A percentile compares a stretch with the other conserved stretches of the same genome.
Conservation (phyloP, 2,888 invertebrate genomes). For the Limnephilus marmoratus region DNA sequence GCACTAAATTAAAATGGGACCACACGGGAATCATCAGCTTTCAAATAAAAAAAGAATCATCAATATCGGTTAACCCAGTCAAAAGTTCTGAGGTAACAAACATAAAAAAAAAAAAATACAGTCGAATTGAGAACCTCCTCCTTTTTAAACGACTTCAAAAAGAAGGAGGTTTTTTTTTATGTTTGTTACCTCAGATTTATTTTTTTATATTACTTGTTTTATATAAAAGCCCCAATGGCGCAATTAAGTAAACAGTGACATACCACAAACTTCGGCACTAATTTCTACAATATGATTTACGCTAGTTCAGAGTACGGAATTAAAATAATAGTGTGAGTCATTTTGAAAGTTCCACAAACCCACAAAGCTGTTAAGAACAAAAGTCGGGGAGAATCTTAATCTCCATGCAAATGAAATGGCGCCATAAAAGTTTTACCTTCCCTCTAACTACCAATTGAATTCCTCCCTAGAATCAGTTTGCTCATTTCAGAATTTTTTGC, state of each 20-base stretch:
- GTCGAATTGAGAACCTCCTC: too few relatives aligned
- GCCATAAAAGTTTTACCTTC: not conserved
- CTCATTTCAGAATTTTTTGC: not conserved
- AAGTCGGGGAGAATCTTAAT: not conserved
- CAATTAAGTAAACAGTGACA: not conserved
- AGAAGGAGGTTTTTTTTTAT: too few relatives aligned
- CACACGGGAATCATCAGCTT: too few relatives aligned
- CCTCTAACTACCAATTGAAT: not conserved
- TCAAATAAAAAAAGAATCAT: too few relatives aligned
- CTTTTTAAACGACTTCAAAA: too few relatives aligned
- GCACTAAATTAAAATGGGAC: too few relatives aligned
- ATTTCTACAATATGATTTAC: not conserved
- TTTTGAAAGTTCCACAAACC: not conserved
- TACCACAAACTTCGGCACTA: not conserved
- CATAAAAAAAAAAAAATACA: too few relatives aligned
- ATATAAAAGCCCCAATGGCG: too few relatives aligned
- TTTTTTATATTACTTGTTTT: too few relatives aligned
- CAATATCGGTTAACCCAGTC: too few relatives aligned
- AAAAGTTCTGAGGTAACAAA: too few relatives aligned
- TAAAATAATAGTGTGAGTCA: not conserved
- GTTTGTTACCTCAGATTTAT: too few relatives aligned
- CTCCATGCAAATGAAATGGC: not conserved
- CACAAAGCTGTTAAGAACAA: not conserved
- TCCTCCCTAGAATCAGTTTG: not conserved
- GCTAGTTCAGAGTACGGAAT: not conserved